Percentiles rank a stretch among this genome's conserved stretches.
These are phyloP conservation scores for Micromys minutus DNA, from an alignment of 2,113 vertebrate species.

Conservation along the genomic window DNA sequence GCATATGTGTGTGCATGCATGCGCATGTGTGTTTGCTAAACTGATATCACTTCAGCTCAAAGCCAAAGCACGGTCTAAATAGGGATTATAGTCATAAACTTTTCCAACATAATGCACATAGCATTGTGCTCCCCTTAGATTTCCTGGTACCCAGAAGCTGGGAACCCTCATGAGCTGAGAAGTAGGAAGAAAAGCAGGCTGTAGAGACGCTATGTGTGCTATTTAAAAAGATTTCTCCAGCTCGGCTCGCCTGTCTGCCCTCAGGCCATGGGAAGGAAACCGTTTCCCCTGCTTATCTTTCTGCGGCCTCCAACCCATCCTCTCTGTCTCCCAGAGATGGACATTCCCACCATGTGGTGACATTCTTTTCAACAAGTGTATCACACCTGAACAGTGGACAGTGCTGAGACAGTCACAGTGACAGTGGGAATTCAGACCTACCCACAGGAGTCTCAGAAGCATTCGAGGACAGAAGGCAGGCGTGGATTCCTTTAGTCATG, in stretches of 20 bases:
- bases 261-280: too few species aligned
- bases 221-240: neutral
- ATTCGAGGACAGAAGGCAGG: neutral
- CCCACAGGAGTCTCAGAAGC: neutral
- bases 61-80: neutral
- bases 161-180: neutral
- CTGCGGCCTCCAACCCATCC: neutral
- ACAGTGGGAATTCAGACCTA: neutral
- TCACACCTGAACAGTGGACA: neutral
- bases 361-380: fast-evolving
- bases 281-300: neutral
- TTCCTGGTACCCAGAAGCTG: neutral
- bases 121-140: neutral
- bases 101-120: neutral
- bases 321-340: neutral
- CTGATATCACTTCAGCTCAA: neutral
- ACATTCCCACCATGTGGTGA: too few species aligned
- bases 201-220: too few species aligned
- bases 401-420: neutral
- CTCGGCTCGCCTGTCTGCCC: neutral
- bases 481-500: fast-evolving
- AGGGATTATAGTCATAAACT: neutral
- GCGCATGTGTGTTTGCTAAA: neutral
- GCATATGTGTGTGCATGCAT: fast-evolving
- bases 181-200: neutral